Conservation (phyloP, 1,140 invertebrate species). For the Drosophila paulistorum region DNA sequence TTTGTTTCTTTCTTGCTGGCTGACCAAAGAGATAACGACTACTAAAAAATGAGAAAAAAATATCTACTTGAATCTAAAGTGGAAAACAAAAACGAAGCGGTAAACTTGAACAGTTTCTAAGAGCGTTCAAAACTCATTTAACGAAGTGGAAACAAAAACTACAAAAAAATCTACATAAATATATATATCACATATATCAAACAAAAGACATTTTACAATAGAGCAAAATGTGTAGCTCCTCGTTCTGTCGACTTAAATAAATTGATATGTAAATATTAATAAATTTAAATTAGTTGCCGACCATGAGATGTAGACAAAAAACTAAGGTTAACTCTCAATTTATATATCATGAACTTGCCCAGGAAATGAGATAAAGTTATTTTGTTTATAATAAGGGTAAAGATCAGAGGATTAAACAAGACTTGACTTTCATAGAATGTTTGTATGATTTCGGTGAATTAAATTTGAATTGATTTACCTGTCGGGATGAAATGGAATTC, state of each 20-base stretch:
- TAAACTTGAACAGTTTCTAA: conserved; percentile 10
- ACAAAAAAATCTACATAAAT: not conserved
- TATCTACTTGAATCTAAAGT: not conserved
- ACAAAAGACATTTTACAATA: conserved; percentile 5
- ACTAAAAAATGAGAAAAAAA: conserved; percentile 3
- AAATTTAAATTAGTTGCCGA: conserved; percentile 16
- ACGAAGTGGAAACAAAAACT: not conserved
- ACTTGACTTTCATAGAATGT: too few species aligned
- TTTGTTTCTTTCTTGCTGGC: not conserved
- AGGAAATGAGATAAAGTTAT: too few species aligned
- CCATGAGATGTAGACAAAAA: not conserved
- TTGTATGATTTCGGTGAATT: too few species aligned
- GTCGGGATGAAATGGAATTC: too few species aligned
- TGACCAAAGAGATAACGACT: conserved; percentile 3
- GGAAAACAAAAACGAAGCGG: conserved; percentile 4
- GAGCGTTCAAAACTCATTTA: not conserved
- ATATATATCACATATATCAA: not conserved
- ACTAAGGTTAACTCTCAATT: too few species aligned
- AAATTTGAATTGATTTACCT: too few species aligned
- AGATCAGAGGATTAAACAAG: too few species aligned
- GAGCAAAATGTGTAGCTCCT: conserved; percentile 3
- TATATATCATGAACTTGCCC: too few species aligned
- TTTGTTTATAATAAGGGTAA: too few species aligned
- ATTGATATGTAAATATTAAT: conserved; percentile 13
- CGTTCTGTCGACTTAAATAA: conserved; percentile 1